Conservation (phyloP, 2,888 invertebrate species). For the Drosophila setosimentum region DNA sequence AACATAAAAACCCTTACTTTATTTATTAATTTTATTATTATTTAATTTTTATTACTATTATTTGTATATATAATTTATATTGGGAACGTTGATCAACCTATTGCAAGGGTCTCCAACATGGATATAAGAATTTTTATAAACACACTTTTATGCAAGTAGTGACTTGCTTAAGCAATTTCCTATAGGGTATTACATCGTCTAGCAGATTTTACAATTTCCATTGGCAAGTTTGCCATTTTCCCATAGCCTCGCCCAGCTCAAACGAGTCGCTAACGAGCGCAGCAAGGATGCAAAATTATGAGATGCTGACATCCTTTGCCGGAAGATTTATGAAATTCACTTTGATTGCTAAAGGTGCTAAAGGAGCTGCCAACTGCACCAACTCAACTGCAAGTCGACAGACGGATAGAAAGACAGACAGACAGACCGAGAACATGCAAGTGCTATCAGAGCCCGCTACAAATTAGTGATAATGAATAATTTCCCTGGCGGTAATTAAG, state of each 20-base stretch:
- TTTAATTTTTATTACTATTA: too few species aligned
- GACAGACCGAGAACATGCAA: constrained; percentile 14
- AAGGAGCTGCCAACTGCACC: constrained; percentile 7
- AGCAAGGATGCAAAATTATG: constrained; percentile 44
- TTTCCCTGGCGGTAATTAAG: constrained; percentile 76
- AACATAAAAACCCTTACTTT: too few species aligned
- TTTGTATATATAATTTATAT: too few species aligned
- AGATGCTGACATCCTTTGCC: constrained; percentile 34
- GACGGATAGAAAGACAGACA: not conserved
- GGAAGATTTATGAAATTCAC: constrained; percentile 43
- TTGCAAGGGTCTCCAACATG: not conserved
- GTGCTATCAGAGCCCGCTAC: constrained; percentile 54
- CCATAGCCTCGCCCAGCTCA: constrained; percentile 13
- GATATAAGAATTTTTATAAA: not conserved
- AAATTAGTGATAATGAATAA: constrained; percentile 82
- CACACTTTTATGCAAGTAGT: not conserved
- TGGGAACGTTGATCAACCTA: not conserved
- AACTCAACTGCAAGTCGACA: not conserved
- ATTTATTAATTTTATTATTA: too few species aligned
- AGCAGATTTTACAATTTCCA: not conserved
- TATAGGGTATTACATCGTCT: constrained; percentile 28
- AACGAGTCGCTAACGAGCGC: constrained; percentile 65
- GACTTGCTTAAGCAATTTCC: too few species aligned
- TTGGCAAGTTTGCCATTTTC: constrained; percentile 5
- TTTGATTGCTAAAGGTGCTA: constrained; percentile 50